These are phyloP conservation scores for Muscicapa comitata DNA, from an alignment of 2,797 vertebrate species.

Conservation along the genomic window DNA sequence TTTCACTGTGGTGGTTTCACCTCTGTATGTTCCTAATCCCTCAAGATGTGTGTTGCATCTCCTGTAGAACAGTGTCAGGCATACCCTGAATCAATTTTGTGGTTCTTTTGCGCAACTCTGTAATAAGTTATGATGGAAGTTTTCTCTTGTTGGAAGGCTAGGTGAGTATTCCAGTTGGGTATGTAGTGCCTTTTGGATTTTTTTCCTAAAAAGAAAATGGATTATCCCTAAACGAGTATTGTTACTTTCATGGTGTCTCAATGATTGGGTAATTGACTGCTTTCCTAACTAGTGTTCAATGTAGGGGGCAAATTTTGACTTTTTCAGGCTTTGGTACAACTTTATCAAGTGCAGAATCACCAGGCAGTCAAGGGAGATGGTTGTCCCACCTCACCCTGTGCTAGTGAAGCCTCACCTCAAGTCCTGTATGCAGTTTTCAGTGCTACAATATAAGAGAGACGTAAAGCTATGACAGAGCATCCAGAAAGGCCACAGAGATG, in stretches of 20 bases:
- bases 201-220: background rate
- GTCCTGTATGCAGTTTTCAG: background rate
- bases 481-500: background rate
- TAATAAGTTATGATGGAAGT: background rate
- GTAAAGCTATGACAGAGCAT: background rate
- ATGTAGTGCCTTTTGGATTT: background rate
- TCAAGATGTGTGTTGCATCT: background rate
- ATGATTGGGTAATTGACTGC: rapidly evolving
- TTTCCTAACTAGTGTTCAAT: background rate
- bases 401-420: background rate
- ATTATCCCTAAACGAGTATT: background rate
- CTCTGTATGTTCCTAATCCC: rapidly evolving
- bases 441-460: background rate
- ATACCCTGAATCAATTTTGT: background rate
- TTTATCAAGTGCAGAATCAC: background rate
- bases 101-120: background rate
- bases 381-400: background rate
- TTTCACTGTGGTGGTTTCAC: background rate
- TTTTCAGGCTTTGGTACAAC: background rate
- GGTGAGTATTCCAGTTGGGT: background rate
- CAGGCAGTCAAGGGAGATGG: too few species aligned
- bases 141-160: background rate
- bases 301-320: background rate
- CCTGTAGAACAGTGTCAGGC: rapidly evolving
- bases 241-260: background rate